phyloP scores from a whole-genome alignment of 2,888 invertebrate species.

The Pachydiplax longipennis region DNA sequence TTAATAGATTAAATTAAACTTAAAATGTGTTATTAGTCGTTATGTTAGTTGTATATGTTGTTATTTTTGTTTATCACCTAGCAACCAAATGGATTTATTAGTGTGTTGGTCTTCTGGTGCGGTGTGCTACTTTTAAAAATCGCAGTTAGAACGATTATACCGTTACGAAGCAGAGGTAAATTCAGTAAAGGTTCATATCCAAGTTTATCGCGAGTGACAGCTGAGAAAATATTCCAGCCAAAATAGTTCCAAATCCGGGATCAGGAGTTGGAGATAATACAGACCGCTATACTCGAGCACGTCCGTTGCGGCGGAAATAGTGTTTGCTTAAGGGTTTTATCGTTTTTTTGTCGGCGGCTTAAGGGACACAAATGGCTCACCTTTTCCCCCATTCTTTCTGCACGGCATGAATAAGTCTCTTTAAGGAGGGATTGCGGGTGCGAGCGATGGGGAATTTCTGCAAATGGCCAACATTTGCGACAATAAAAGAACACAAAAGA shows the following conservation, averaged over 20 bases:
- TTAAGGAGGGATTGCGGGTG: not conserved
- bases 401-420: not conserved
- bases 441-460: not conserved
- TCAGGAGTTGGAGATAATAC: not conserved
- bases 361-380: not conserved
- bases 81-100: no score
- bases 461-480: not conserved
- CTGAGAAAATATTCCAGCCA: no score
- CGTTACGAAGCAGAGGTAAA: no score
- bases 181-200: no score
- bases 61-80: no score
- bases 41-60: no score
- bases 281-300: not conserved
- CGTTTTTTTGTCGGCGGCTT: not conserved
- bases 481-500: not conserved
- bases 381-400: not conserved
- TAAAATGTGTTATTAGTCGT: no score
- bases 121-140: no score
- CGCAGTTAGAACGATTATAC: no score
- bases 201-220: no score
- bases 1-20: no score
- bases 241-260: not conserved
- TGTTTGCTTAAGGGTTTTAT: not conserved
- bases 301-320: not conserved
- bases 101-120: no score